phyloP scores from a whole-genome alignment of 2,888 invertebrate species.

The Trichogramma evanescens region DNA sequence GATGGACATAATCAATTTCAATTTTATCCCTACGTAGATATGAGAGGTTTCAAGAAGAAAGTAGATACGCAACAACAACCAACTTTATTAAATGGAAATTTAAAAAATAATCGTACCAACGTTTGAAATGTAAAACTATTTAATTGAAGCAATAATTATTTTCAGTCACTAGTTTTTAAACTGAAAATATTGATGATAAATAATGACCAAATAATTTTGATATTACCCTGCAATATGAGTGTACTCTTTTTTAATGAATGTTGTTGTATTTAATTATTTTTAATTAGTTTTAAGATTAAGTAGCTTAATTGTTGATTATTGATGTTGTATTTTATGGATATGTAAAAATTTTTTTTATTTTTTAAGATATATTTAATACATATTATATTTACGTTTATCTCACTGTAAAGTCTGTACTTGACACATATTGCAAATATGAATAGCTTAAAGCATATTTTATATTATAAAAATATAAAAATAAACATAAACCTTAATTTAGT shows the following conservation, averaged over 20 bases:
- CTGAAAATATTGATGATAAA: background rate
- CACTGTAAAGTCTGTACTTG: background rate
- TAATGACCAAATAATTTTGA: too few species aligned
- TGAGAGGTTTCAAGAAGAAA: slow-evolving; percentile 31
- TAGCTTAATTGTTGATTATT: too few species aligned
- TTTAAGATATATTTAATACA: too few species aligned
- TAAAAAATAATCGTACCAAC: background rate
- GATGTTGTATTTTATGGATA: too few species aligned
- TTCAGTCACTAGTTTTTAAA: background rate
- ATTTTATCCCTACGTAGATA: slow-evolving; percentile 29
- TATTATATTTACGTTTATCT: background rate
- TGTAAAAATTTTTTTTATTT: too few species aligned
- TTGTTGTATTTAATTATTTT: background rate
- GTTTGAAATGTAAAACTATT: slow-evolving; percentile 1
- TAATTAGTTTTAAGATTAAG: background rate
- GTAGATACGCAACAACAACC: slow-evolving; percentile 20
- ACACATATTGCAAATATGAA: background rate
- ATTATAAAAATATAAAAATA: background rate
- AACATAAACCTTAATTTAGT: background rate
- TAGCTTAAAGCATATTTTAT: background rate
- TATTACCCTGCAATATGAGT: background rate
- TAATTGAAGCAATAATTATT: background rate
- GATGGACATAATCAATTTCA: slow-evolving; percentile 31
- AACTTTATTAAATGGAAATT: slow-evolving; percentile 2
- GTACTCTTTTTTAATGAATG: background rate